phyloP scores from a whole-genome alignment of 1,140 invertebrate species.

The Ephestia elutella region DNA sequence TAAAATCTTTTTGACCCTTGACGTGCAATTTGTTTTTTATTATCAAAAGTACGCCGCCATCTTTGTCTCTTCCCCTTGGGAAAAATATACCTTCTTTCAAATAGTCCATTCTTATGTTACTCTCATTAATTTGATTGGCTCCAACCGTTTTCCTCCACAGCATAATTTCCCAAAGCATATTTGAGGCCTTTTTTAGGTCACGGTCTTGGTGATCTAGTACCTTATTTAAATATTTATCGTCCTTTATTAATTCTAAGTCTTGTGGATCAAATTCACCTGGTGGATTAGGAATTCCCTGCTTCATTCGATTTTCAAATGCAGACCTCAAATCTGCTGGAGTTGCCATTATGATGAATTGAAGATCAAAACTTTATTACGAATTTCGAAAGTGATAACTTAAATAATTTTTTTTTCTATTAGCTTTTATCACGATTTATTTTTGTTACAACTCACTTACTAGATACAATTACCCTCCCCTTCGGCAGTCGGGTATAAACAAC shows the following conservation, averaged over 20 bases:
- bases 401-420: no score
- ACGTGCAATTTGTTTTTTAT: slow-evolving; percentile 84
- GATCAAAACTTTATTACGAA: no score
- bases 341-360: slow-evolving; percentile 33
- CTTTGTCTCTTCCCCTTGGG: slow-evolving; percentile 84
- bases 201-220: slow-evolving; percentile 51
- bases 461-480: no score
- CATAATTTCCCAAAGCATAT: slow-evolving; percentile 88
- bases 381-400: no score
- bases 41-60: slow-evolving; percentile 85
- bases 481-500: no score
- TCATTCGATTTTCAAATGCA: slow-evolving; percentile 45
- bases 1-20: slow-evolving; percentile 84
- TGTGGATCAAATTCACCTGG: slow-evolving; percentile 50
- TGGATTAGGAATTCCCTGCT: slow-evolving; percentile 33
- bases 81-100: slow-evolving; percentile 85
- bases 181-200: slow-evolving; percentile 71
- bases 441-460: no score
- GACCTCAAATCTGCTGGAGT: slow-evolving; percentile 43
- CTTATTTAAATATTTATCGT: slow-evolving; percentile 62
- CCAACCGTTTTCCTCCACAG: slow-evolving; percentile 88
- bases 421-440: no score
- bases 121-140: slow-evolving; percentile 84
- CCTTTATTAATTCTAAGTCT: slow-evolving; percentile 55
- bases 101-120: slow-evolving; percentile 80